These are phyloP conservation scores for Centropus bengalensis DNA, from an alignment of 2,113 vertebrate species.

Conservation along the genomic window DNA sequence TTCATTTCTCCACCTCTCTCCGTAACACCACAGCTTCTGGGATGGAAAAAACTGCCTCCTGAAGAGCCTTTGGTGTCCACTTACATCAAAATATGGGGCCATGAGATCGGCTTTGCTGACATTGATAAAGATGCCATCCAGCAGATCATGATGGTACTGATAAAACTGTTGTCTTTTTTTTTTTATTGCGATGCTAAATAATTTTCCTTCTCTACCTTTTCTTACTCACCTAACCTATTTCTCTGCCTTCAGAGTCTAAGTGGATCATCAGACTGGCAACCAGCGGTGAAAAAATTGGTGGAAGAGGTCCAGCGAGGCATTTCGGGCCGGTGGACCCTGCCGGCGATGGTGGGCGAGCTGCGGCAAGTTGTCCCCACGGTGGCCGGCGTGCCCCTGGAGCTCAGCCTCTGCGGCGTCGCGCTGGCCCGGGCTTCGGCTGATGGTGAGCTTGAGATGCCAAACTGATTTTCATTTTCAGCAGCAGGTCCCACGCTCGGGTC, in stretches of 20 bases:
- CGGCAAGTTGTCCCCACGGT: conserved; percentile 77
- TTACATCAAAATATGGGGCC: conserved; percentile 81
- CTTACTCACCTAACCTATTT: not conserved
- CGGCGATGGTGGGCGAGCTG: conserved; percentile 72
- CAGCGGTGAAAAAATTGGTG: conserved; percentile 34
- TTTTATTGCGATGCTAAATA: not conserved
- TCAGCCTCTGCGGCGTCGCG: conserved; percentile 65
- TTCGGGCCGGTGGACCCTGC: conserved; percentile 58
- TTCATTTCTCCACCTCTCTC: not conserved
- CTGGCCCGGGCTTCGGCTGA: conserved; percentile 61
- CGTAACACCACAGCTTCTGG: conserved; percentile 68
- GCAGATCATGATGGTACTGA: conserved; percentile 73
- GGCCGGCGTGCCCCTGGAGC: conserved; percentile 81
- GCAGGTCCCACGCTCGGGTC: too few species aligned
- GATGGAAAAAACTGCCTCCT: conserved; percentile 74
- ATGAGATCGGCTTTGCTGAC: conserved; percentile 79
- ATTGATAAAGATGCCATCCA: conserved; percentile 78
- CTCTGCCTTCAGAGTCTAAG: conserved; percentile 52
- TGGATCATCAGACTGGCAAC: conserved; percentile 25
- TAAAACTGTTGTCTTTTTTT: not conserved
- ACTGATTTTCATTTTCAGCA: not conserved
- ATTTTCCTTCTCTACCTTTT: not conserved
- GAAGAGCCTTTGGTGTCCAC: conserved; percentile 72
- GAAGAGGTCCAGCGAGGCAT: conserved; percentile 63
- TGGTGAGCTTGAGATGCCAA: conserved; percentile 29